Conservation (phyloP, 2,888 invertebrate species). For the Hirtodrosophila trivittata region DNA sequence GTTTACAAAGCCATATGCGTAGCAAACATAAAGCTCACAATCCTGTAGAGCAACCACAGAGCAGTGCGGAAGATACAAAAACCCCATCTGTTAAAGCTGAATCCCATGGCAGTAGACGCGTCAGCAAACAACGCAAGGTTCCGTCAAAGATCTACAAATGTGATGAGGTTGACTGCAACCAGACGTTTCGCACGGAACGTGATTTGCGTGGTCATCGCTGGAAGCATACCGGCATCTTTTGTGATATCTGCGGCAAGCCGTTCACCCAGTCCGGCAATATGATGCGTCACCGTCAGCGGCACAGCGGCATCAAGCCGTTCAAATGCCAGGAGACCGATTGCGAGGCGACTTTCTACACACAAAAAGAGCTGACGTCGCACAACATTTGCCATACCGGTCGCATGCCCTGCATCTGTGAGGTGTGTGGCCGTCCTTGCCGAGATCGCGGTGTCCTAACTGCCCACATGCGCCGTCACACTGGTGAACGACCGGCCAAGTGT, state of each 20-base stretch:
- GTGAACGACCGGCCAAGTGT: conserved; percentile 79
- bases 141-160: conserved; percentile 63
- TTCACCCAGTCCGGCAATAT: conserved; percentile 81
- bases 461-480: conserved; percentile 80
- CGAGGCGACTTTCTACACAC: conserved; percentile 76
- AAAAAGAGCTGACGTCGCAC: conserved; percentile 77
- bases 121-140: conserved; percentile 33
- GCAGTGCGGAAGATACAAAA: not conserved
- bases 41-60: conserved; percentile 1
- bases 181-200: conserved; percentile 71
- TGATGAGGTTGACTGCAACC: conserved; percentile 62
- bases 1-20: conserved; percentile 72
- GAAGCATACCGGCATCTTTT: conserved; percentile 81
- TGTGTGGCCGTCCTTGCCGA: conserved; percentile 78
- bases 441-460: conserved; percentile 80
- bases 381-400: conserved; percentile 78
- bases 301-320: conserved; percentile 81
- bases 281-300: conserved; percentile 79
- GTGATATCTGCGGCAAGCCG: conserved; percentile 80
- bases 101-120: not conserved
- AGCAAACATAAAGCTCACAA: conserved; percentile 48
- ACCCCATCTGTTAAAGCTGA: not conserved
- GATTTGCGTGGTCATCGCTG: conserved; percentile 75
- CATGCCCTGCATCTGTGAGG: conserved; percentile 79
- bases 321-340: conserved; percentile 75